Conservation (phyloP, 2,888 invertebrate genomes). For the Drosophila rubida region DNA sequence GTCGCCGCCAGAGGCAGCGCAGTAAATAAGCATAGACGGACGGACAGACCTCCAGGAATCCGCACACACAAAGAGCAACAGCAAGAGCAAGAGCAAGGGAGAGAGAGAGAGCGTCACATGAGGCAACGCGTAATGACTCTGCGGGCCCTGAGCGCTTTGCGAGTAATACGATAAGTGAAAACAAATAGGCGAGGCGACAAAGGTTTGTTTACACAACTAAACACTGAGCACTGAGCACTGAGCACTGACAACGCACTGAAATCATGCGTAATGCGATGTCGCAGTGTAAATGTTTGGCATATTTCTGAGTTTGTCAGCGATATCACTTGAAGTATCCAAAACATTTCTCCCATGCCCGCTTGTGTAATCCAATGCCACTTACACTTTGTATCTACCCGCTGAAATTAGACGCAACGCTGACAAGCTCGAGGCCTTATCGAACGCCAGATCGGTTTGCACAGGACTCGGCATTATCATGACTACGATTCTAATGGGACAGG, state of each 20-base stretch:
- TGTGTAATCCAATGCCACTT: slow-evolving; percentile 22
- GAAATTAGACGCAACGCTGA: slow-evolving; percentile 6
- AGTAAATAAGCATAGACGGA: slow-evolving; percentile 26
- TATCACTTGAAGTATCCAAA: slow-evolving; percentile 15
- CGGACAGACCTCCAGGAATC: slow-evolving; percentile 44
- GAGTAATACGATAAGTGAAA: slow-evolving; percentile 73
- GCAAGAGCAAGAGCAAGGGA: slow-evolving; percentile 15
- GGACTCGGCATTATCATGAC: too few species aligned
- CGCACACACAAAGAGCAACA: slow-evolving; percentile 19
- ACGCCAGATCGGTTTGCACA: too few species aligned
- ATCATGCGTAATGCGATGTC: slow-evolving; percentile 54
- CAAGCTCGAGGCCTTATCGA: too few species aligned
- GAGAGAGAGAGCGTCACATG: slow-evolving; percentile 17
- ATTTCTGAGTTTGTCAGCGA: slow-evolving; percentile 19
- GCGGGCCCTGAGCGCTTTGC: slow-evolving; percentile 26
- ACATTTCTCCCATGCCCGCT: slow-evolving; percentile 12
- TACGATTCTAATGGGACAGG: too few species aligned
- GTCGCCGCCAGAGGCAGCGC: slow-evolving; percentile 52
- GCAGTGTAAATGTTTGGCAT: slow-evolving; percentile 45
- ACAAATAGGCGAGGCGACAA: slow-evolving; percentile 69
- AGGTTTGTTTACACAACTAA: slow-evolving; percentile 71
- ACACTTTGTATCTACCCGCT: slow-evolving; percentile 18
- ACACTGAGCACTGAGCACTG: slow-evolving; percentile 45
- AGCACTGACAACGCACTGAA: slow-evolving; percentile 36
- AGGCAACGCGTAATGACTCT: slow-evolving; percentile 43